Conservation (phyloP, 2,113 vertebrate species). For the Drymodes brunneopygia region DNA sequence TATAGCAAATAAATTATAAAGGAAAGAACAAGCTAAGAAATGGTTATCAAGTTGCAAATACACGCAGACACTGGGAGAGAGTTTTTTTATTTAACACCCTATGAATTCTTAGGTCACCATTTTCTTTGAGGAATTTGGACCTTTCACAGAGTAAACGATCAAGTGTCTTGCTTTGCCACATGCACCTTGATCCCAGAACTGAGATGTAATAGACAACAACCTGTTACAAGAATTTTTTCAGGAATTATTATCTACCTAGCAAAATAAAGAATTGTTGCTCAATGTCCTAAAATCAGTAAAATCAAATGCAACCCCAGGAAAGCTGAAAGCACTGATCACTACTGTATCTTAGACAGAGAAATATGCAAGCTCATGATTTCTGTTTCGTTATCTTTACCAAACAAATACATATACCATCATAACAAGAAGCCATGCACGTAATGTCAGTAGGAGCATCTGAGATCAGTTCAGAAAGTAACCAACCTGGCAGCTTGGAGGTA, state of each 20-base stretch:
- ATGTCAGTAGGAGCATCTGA: background rate
- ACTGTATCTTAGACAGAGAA: background rate
- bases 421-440: background rate
- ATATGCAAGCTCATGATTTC: background rate
- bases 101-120: background rate
- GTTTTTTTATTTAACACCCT: background rate
- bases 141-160: background rate
- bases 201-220: background rate
- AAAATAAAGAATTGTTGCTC: background rate
- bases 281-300: background rate
- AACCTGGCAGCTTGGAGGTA: background rate
- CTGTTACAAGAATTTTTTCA: background rate
- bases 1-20: background rate
- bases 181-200: background rate
- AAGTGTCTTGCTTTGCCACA: background rate
- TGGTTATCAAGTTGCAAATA: background rate
- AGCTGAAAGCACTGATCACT: background rate
- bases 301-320: background rate
- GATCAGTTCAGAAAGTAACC: background rate
- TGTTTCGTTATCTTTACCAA: background rate
- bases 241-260: background rate
- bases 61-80: background rate
- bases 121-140: background rate
- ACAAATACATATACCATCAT: background rate
- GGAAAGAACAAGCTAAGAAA: background rate